phyloP scores from a whole-genome alignment of 2,888 invertebrate genomes.

The Pyrgus malvae region DNA sequence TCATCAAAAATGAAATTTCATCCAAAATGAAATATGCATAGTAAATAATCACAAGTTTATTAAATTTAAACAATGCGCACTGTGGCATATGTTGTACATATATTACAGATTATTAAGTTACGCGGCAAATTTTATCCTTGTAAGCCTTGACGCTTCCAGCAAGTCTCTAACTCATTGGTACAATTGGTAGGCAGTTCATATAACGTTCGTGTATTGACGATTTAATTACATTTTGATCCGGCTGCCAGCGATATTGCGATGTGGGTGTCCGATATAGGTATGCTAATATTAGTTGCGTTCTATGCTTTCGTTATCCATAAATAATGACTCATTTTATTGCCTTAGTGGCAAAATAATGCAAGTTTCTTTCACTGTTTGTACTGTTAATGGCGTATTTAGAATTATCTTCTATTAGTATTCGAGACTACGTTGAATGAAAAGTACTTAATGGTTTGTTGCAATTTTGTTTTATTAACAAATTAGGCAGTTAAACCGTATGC shows the following conservation, averaged over 20 bases:
- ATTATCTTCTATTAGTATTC: no score
- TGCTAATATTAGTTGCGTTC: conserved; percentile 61
- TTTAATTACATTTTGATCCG: conserved; percentile 79
- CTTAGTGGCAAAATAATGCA: conserved; percentile 7
- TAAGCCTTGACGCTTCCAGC: conserved; percentile 35
- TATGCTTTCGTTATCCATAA: conserved; percentile 54
- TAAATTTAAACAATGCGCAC: no score
- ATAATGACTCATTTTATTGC: conserved; percentile 30
- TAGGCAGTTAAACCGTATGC: no score
- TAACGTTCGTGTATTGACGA: conserved; percentile 76
- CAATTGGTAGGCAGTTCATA: conserved; percentile 66
- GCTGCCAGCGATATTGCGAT: conserved; percentile 67
- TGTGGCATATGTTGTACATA: no score
- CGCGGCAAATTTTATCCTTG: no score
- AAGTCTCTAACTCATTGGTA: conserved; percentile 43
- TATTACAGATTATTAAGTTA: no score
- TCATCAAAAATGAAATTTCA: no score
- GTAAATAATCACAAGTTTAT: no score
- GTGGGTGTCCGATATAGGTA: conserved; percentile 78
- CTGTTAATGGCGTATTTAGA: background rate
- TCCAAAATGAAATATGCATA: no score
- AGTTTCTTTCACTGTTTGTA: conserved; percentile 12
- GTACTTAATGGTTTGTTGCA: no score
- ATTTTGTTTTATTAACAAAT: no score
- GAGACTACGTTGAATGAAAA: no score